These are phyloP conservation scores for Montipora sp. DNA, from an alignment of 64 coral and sea anemone genomes.

Conservation along the genomic window DNA sequence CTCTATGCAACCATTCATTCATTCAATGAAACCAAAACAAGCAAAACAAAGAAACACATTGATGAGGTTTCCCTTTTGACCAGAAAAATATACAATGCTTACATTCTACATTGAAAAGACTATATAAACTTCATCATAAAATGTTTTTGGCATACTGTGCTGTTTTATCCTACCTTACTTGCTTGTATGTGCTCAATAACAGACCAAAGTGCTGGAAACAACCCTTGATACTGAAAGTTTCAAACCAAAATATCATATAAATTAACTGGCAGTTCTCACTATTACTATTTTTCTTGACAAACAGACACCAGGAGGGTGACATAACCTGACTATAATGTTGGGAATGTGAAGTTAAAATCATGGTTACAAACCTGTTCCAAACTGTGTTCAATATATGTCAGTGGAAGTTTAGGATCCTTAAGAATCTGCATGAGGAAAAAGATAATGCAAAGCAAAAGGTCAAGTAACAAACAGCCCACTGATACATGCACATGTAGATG, in stretches of 20 bases:
- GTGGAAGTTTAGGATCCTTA: slow-evolving; percentile 80
- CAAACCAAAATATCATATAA: neutral
- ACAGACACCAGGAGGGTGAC: neutral
- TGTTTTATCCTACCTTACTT: slow-evolving; percentile 49
- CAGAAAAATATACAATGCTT: too few relatives aligned
- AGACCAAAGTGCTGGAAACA: slow-evolving; percentile 74
- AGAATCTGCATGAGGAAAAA: slow-evolving; percentile 48
- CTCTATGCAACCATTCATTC: too few relatives aligned
- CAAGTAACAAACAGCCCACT: neutral
- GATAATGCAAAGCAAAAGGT: neutral
- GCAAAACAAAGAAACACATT: too few relatives aligned
- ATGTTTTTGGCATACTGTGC: neutral
- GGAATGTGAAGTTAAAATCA: neutral
- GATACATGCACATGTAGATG: neutral
- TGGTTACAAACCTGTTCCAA: slow-evolving; percentile 69
- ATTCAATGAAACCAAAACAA: too few relatives aligned
- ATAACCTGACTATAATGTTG: too few relatives aligned
- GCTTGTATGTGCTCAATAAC: slow-evolving; percentile 81
- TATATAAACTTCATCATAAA: neutral
- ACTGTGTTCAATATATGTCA: slow-evolving; percentile 84
- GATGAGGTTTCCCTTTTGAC: too few relatives aligned
- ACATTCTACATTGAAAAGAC: too few relatives aligned
- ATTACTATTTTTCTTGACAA: neutral
- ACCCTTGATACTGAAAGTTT: slow-evolving; percentile 75
- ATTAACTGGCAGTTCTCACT: neutral